Base-by-base conservation (phyloP, 2,888 invertebrate species). In the Monochamus alternatus region DNA sequence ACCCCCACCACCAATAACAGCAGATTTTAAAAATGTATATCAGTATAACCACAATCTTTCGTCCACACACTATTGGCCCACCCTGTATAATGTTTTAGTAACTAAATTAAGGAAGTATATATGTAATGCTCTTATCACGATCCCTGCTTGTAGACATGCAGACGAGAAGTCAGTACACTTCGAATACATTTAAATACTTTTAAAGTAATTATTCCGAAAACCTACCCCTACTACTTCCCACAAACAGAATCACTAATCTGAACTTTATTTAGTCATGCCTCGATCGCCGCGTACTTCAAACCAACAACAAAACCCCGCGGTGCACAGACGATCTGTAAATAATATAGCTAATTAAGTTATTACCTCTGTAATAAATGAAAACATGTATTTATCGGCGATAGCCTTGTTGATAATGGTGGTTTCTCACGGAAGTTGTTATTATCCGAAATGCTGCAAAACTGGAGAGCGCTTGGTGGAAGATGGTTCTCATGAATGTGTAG, bases 401-500 rank as follows among this genome's bases (percentile, higher is more conserved):
- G 55, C 55, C 55, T 55, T 55, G 55, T 22, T 55, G 55, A 55
- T 55, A 55, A 5, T 14, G 5, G 7, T 14, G 7, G 55, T 55
- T 55, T 55, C 55, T 14, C 55, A 55, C 55, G 55, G 14, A 22
- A 55, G n/a, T 55, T 55, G 55, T 55, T 55, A 3, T 55, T 55
- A 55, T 55, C 7, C 55, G 7, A 55, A 55, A 22, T 55, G 55
- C 14, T 55, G 55, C 22, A 22, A 22, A 55, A 55, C 14, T 4
- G 55, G 14, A n/a, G 55, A 55, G 7, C n/a, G 14, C 55, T 55
- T 55, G 55, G 55, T n/a, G 14, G 22, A 55, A 55, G 47, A 62
- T 30, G 12, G 31, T 32, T 43, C 32, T 5, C 31, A 60, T 9
- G 22, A 59, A 22, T 80, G 79, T 66, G 58, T 51, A 30, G 59